Percentiles rank a stretch among this genome's conserved stretches.
phyloP scores from a whole-genome alignment of 2,113 vertebrate genomes.

The Rhegmatorhina hoffmannsi region DNA sequence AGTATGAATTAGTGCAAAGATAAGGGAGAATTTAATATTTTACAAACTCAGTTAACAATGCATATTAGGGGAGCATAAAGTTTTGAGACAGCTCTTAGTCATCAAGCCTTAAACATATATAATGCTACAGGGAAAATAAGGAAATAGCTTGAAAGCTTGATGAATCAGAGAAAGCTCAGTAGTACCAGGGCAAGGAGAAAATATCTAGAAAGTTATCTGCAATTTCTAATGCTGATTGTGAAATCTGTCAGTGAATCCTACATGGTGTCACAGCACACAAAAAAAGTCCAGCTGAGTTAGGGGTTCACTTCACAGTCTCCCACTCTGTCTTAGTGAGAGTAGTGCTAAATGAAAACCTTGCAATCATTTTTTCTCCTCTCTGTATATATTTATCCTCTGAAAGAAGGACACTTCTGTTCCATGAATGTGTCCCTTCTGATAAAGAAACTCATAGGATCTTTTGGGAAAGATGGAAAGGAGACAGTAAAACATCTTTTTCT shows the following conservation, averaged over 20 bases:
- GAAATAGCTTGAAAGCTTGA: not conserved
- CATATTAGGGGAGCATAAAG: not conserved
- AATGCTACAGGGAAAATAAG: not conserved
- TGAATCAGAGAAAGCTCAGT: not conserved
- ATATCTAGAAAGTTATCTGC: not conserved
- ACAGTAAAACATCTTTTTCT: not conserved
- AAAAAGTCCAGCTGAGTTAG: not conserved
- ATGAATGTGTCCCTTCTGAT: not conserved
- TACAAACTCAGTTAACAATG: not conserved
- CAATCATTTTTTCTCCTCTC: not conserved
- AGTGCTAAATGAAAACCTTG: not conserved
- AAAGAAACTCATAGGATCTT: not conserved
- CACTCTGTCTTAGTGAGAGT: not conserved
- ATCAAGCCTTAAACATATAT: not conserved
- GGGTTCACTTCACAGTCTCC: not conserved
- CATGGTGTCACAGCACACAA: not conserved
- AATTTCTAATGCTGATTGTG: not conserved
- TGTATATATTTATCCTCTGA: rapidly evolving
- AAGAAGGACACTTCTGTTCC: not conserved
- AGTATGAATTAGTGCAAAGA: not conserved
- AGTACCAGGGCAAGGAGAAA: not conserved
- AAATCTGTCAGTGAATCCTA: not conserved
- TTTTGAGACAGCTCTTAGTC: not conserved
- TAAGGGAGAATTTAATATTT: not conserved
- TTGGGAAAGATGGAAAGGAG: not conserved